Evolutionary conservation across 2,797 vertebrate genomes (phyloP).

Genomic region (Danio kyathit): DNA sequence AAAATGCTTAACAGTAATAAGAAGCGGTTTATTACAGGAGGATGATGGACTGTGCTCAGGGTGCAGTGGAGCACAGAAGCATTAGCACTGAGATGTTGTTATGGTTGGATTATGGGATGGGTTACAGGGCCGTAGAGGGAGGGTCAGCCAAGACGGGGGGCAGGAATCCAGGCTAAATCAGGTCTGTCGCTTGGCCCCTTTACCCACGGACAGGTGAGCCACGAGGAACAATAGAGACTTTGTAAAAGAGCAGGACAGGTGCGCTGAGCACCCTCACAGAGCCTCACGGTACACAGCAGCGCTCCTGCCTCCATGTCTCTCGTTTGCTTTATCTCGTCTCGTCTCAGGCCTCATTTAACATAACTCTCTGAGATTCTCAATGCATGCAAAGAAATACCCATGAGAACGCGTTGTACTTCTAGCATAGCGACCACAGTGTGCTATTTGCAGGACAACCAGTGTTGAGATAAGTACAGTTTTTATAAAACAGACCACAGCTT

Average conservation of each 20-base stretch:
- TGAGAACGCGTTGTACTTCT: conserved; percentile 11
- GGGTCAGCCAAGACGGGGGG: conserved; percentile 60
- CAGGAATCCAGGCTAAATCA: conserved; percentile 69
- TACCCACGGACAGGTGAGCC: conserved; percentile 77
- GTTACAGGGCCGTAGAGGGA: conserved; percentile 32
- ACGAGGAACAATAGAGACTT: conserved; percentile 74
- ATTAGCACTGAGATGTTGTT: conserved; percentile 28
- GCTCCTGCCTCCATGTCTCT: conserved; percentile 58
- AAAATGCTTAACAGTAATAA: neutral
- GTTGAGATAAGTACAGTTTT: neutral
- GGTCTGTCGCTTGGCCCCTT: conserved; percentile 45
- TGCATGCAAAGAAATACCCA: conserved; percentile 36
- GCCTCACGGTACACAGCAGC: conserved; percentile 24
- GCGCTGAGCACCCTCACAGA: conserved; percentile 67
- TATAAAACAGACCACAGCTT: neutral
- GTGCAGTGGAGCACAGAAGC: conserved; percentile 12
- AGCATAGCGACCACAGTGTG: neutral
- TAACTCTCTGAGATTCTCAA: conserved; percentile 48
- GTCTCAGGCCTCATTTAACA: conserved; percentile 52
- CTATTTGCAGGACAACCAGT: neutral
- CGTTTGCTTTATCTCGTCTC: conserved; percentile 52
- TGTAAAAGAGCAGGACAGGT: conserved; percentile 79
- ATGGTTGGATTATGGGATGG: conserved; percentile 53
- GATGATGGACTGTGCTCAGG: conserved; percentile 24
- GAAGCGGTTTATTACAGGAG: conserved; percentile 1